Conservation (phyloP, 2,888 invertebrate genomes). For the Hypolimnas misippus region DNA sequence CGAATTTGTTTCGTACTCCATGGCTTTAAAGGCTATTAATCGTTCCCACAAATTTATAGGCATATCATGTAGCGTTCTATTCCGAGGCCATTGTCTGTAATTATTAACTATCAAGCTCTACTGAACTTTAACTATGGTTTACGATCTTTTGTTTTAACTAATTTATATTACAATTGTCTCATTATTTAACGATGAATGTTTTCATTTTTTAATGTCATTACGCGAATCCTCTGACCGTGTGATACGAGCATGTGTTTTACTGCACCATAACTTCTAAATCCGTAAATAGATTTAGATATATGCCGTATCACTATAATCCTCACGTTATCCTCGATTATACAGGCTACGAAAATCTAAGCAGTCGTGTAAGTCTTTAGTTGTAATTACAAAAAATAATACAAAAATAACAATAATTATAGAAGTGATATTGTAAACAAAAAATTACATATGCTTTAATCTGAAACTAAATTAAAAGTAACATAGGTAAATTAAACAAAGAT, state of each 20-base stretch:
- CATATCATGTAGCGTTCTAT: slow-evolving; percentile 37
- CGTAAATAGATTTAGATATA: background rate
- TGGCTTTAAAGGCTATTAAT: slow-evolving; percentile 17
- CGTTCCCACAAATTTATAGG: slow-evolving; percentile 10
- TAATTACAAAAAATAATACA: too few species aligned
- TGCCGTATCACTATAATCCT: too few species aligned
- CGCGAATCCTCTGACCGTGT: too few species aligned
- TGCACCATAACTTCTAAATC: background rate
- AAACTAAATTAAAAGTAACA: background rate
- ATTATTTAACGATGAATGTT: background rate
- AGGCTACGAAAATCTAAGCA: too few species aligned
- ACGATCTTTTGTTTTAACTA: background rate
- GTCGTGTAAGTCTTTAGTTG: too few species aligned
- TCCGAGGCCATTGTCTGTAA: slow-evolving; percentile 63
- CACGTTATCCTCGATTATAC: too few species aligned
- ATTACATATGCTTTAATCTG: background rate
- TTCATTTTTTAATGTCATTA: too few species aligned
- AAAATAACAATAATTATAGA: too few species aligned
- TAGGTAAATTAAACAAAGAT: background rate
- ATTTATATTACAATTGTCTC: background rate
- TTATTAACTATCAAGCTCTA: slow-evolving; percentile 46
- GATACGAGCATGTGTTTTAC: too few species aligned
- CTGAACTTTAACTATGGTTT: slow-evolving; percentile 14
- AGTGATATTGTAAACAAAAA: too few species aligned
- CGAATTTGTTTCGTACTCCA: slow-evolving; percentile 20